phyloP scores from a whole-genome alignment of 2,113 vertebrate species.

The Gallinago jamesoni region DNA sequence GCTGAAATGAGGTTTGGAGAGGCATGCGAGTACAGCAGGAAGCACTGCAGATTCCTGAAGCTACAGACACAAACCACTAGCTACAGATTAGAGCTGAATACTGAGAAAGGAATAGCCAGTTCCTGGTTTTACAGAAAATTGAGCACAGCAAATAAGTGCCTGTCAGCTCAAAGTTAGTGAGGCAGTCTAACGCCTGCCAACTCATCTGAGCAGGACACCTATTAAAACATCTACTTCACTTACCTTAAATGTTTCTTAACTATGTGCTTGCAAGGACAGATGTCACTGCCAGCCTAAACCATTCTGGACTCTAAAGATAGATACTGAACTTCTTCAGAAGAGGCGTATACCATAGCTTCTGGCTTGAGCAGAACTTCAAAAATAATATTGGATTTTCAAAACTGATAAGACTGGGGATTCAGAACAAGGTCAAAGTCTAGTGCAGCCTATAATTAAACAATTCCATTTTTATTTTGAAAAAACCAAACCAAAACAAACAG shows the following conservation, averaged over 20 bases:
- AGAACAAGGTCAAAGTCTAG: neutral
- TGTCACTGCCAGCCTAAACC: neutral
- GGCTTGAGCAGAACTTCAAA: neutral
- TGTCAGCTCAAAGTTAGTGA: neutral
- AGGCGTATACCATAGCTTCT: neutral
- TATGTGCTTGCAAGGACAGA: neutral
- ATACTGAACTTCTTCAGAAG: neutral
- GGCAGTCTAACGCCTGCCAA: neutral
- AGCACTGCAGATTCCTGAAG: neutral
- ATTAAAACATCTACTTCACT: neutral
- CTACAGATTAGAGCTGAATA: neutral
- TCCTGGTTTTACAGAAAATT: neutral
- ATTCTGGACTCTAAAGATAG: neutral
- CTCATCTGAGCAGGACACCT: neutral
- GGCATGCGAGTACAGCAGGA: neutral
- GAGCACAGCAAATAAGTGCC: neutral
- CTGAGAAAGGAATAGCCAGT: neutral
- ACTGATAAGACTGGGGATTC: neutral
- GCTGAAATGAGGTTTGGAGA: neutral
- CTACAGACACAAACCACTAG: neutral
- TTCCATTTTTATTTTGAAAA: neutral
- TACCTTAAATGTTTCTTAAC: neutral
- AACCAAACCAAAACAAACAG: constrained; percentile 2
- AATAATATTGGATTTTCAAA: neutral
- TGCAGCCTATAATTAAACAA: constrained; percentile 16